Base-by-base conservation (phyloP, 53 echinoderm and acorn worm species). In the Mesocentrotus franciscanus region DNA sequence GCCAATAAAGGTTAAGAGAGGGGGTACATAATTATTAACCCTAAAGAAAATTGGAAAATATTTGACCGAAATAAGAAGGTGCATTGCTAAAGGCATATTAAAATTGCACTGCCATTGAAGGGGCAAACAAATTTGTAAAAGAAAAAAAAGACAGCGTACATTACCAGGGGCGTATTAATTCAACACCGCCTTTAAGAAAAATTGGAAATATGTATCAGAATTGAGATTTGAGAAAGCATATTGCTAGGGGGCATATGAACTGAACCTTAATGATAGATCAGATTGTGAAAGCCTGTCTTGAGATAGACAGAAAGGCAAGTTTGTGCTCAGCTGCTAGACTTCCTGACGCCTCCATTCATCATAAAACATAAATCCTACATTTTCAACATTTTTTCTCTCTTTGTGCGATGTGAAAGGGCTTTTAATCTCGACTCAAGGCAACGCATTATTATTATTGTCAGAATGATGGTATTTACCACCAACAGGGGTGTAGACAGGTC, bases 291-390 rank as follows among this genome's bases (percentile, higher is more conserved):
- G 76, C 8, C 8, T 81, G 81, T 20, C 8, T 20, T 1, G 4
- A 81, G 8, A 0, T 8, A 39, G 36, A 81, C 81, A 39, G 78
- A 42, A 42, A 39, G 42, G 81, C 81, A 81, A 81, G 42, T 81
- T 39, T 6, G 2, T 81, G 22, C 7, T 87, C 58, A 87, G 87
- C 18, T 36, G 58, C 58, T 87, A 87, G 87, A 87, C 87, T 57
- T 87, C 1, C 58, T 0, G 87, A 87, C 87, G 87, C 87, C 87
- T 57, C 3, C 11, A 57, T 27, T 58, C 58, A 57, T 87, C 87
- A 57, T 87, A 58, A 87, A 87, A 87, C 87, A 57, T 58, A 87
- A 81, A 81, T 81, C 42, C 42, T 42, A 36, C 20, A 81, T 81
- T 81, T 81, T 81, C 8, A 81, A 81, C 36, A 81, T 74, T 30